These are phyloP conservation scores for Asbolus verrucosus DNA, from an alignment of 1,140 invertebrate species.

Conservation along the genomic window DNA sequence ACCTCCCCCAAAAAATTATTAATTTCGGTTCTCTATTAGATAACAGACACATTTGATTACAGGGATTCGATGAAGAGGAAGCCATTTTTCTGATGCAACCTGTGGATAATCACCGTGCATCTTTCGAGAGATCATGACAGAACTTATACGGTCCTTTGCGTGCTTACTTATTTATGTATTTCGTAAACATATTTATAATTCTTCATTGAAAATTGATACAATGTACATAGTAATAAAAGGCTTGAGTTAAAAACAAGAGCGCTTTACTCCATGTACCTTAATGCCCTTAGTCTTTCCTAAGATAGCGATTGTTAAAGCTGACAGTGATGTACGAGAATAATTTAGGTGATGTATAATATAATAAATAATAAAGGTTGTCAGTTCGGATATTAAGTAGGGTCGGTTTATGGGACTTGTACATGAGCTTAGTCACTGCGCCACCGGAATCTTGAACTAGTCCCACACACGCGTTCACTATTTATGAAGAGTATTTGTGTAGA, in stretches of 20 bases:
- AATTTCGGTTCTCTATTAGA: constrained; percentile 59
- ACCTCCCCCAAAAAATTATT: constrained; percentile 23
- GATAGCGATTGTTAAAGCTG: constrained; percentile 43
- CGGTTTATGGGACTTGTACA: constrained; percentile 45
- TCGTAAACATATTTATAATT: constrained; percentile 35
- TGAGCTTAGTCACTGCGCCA: constrained; percentile 43
- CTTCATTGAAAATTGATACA: constrained; percentile 12
- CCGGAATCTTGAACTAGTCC: constrained; percentile 42
- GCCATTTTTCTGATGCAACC: constrained; percentile 62
- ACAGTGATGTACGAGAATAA: constrained; percentile 51
- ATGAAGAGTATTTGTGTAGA: constrained; percentile 44
- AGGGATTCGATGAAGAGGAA: constrained; percentile 64
- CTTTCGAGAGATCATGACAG: constrained; percentile 13
- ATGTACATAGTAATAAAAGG: constrained; percentile 25
- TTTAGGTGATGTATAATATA: constrained; percentile 53
- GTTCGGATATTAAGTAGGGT: constrained; percentile 48
- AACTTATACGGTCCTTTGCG: constrained; percentile 6
- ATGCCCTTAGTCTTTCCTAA: constrained; percentile 35
- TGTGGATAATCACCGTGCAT: constrained; percentile 56
- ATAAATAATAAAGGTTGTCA: constrained; percentile 53
- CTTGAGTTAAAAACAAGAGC: constrained; percentile 8
- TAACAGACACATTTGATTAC: no score
- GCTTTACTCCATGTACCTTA: constrained; percentile 17
- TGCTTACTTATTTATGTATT: constrained; percentile 30
- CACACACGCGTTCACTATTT: constrained; percentile 44